These are phyloP conservation scores for Acanthochromis polyacanthus DNA, from an alignment of 2,113 vertebrate genomes.

Conservation along the genomic window DNA sequence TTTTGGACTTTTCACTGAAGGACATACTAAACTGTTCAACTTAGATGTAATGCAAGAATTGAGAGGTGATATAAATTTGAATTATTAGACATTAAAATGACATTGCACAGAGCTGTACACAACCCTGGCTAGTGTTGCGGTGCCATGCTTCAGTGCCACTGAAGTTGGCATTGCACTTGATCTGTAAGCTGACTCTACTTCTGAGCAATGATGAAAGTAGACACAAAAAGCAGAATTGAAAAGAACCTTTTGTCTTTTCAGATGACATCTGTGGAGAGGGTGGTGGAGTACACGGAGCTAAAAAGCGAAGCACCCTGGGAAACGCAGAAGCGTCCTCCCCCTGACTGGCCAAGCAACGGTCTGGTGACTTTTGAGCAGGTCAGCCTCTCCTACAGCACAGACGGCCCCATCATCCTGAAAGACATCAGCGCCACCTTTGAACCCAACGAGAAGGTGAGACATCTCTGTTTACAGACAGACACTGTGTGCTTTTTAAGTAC, in stretches of 20 bases:
- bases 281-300: constrained; percentile 93
- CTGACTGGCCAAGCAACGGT: constrained; percentile 90
- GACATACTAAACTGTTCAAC: too few species aligned
- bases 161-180: too few species aligned
- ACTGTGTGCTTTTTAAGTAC: too few species aligned
- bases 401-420: constrained; percentile 89
- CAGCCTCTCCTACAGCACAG: constrained; percentile 90
- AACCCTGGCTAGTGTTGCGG: too few species aligned
- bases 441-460: constrained; percentile 90
- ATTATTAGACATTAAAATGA: too few species aligned
- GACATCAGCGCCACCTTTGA: constrained; percentile 71
- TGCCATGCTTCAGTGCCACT: too few species aligned
- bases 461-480: neutral
- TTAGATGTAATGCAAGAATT: too few species aligned
- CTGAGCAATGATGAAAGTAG: neutral
- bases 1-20: too few species aligned
- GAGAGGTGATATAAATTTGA: too few species aligned
- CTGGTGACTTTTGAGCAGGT: constrained; percentile 91
- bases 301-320: constrained; percentile 95
- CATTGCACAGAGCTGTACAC: too few species aligned
- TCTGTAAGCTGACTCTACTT: neutral
- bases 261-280: constrained; percentile 98
- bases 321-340: constrained; percentile 86
- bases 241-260: constrained; percentile 54
- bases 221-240: too few species aligned